Evolutionary conservation across 2,888 invertebrate genomes (phyloP), one percentile per base, ranked within the genome.

Genomic region (Lasioglossum malachurum): DNA sequence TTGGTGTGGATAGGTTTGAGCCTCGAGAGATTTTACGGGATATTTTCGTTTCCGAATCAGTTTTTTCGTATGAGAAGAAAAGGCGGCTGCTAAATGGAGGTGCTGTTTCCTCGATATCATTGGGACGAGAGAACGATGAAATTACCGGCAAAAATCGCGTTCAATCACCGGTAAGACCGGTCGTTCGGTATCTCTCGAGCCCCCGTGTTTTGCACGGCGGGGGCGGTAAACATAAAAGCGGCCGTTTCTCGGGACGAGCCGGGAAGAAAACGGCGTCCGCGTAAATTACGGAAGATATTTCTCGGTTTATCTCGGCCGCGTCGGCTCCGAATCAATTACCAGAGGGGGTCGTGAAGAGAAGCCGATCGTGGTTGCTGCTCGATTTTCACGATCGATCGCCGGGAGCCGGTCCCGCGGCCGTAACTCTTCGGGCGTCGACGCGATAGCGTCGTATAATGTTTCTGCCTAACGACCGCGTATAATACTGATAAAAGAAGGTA

Each of bases 401-500:
- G 67, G 19, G 31, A 19, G 57, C 41, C 49, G 74, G 60, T 38
- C 77, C n/a, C 41, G 71, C 27, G 35, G 72, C 72, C 84, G 71
- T 84, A 84, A 84, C 72, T 84, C 84, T 82, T 74, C 73, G 49
- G 78, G n/a, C 82, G 72, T 60, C 64, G 64, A 75, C 64, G 72
- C 80, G 76, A 75, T 80, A 71, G 75, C 77, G 74, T 84, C 80
- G 74, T 79, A 82, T 83, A 80, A 85, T 67, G 82, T 86, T 86
- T 87, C 82, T 84, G 80, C 76, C 83, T 87, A 84, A 88, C 88
- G 87, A 88, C 80, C 83, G 82, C 79, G 80, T 78, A 75, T 80
- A 84, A 86, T 77, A 72, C 78, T 64, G 87, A 88, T 86, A 86
- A 87, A 88, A 82, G 78, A 82, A 79, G 82, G 71, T 64, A 82